These are phyloP conservation scores for Dasyornis broadbenti DNA, from an alignment of 2,113 vertebrate species.

Conservation along the genomic window DNA sequence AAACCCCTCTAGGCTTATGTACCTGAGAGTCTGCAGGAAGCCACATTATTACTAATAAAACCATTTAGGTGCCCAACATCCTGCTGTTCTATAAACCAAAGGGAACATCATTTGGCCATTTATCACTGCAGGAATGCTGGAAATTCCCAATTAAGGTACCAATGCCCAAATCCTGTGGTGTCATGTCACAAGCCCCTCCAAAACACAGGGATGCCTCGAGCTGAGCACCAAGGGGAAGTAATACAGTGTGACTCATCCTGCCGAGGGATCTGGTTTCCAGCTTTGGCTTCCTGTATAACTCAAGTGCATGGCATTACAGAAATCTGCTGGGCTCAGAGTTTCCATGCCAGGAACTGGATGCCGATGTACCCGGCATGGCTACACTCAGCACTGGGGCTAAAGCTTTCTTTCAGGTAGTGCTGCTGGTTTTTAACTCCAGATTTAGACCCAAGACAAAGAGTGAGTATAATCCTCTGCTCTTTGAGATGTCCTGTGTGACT, in stretches of 20 bases:
- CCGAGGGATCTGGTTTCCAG: not conserved
- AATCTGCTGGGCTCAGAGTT: not conserved
- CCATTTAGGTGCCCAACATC: not conserved
- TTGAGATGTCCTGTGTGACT: not conserved
- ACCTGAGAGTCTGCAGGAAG: not conserved
- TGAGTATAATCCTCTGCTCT: not conserved
- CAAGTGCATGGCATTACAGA: not conserved
- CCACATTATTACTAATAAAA: not conserved
- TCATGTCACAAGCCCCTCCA: not conserved
- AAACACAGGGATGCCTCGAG: not conserved
- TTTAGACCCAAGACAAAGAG: not conserved
- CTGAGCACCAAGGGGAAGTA: not conserved
- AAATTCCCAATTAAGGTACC: not conserved
- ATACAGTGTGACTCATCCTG: not conserved
- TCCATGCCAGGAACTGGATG: not conserved
- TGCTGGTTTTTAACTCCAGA: not conserved
- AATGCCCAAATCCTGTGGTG: not conserved
- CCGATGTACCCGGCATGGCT: fast-evolving
- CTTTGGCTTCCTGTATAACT: not conserved
- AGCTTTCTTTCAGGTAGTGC: not conserved
- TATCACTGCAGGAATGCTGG: not conserved
- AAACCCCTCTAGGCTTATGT: not conserved
- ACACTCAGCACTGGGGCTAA: not conserved
- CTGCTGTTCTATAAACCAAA: not conserved
- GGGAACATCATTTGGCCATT: not conserved